Base-by-base conservation (phyloP, 2,888 invertebrate species). In the Diaperis boleti region DNA sequence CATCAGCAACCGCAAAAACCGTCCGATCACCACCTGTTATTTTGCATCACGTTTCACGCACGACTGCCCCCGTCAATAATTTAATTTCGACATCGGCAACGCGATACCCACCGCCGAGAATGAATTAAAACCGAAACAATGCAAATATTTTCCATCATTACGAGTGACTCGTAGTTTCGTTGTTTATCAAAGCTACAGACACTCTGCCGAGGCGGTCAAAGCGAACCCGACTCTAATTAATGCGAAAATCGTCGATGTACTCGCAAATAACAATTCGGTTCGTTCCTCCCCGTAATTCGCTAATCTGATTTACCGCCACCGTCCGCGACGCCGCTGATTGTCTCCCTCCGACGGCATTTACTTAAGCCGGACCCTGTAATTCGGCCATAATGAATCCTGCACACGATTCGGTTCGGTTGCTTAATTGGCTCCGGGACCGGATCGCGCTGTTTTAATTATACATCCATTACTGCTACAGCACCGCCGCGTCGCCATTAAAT, bases 401-500 rank as follows among this genome's bases (percentile, higher is more conserved):
- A 61, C 61, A 61, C 61, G 61, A 61, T 55, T 61, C 61, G 55
- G 61, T 61, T 55, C 61, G 61, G 61, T 61, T 47, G 55, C 54
- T 45, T 54, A 61, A 61, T 61, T 61, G 61, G 61, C 61, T 61
- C 55, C 39, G 47, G 45, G 10, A 42, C 52, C 49, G 56, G 44
- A 56, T 44, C 42, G 56, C 49, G 18, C 20, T 45, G 49, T 60
- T 60, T 61, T 55, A 61, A 61, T 61, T 47, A 61, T 45, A 31
- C 60, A 39, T 49, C 59, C 39, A 47, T 59, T 59, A 49, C 26
- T 59, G 47, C 47, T 15, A 39, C 39, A 59, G 59, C n/a, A n/a
- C n/a, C n/a, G 59, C 44, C 47, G 47, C 49, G 59, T 39, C 47
- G 26, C 39, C 18, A 49, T 54, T 29, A 42, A 42, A 54, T 29